Percentiles rank a stretch among this genome's conserved stretches.
Evolutionary conservation across 2,113 vertebrate genomes (phyloP).

Genomic region (Corythornis vintsioides): DNA sequence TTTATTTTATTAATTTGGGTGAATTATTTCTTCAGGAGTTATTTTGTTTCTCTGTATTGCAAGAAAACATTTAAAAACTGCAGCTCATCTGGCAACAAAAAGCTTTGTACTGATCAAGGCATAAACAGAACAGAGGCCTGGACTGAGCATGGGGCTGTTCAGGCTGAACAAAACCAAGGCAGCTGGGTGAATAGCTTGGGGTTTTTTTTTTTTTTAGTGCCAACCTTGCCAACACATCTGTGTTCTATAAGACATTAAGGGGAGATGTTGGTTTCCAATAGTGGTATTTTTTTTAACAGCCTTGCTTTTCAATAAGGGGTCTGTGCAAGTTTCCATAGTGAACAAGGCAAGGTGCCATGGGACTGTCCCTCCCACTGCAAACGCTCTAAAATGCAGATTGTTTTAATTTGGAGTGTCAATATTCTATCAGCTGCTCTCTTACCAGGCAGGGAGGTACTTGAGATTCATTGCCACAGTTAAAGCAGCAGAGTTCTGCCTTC

Average conservation of each 20-base stretch:
- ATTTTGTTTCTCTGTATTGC: not conserved
- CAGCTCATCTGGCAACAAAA: not conserved
- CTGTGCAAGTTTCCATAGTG: not conserved
- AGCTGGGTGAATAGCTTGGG: constrained; percentile 41
- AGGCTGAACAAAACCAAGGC: constrained; percentile 49
- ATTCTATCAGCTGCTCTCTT: not conserved
- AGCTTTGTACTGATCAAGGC: constrained; percentile 8
- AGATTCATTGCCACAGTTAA: not conserved
- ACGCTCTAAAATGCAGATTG: not conserved
- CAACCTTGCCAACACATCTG: constrained; percentile 55
- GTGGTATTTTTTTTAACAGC: not conserved
- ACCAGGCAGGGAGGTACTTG: not conserved
- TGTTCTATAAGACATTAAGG: constrained; percentile 30
- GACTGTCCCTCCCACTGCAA: not conserved
- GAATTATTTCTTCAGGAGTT: not conserved
- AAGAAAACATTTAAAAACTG: not conserved
- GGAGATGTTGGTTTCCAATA: not conserved
- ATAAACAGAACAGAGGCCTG: constrained; percentile 18
- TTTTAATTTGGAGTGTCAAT: not conserved
- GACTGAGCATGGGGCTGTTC: not conserved
- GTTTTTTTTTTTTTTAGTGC: not conserved
- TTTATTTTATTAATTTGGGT: not conserved
- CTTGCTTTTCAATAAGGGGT: not conserved
- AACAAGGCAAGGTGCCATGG: not conserved
- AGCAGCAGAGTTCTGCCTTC: not conserved